Evolutionary conservation across 2,888 invertebrate genomes (phyloP).

Genomic region (Drosophila quinaria): DNA sequence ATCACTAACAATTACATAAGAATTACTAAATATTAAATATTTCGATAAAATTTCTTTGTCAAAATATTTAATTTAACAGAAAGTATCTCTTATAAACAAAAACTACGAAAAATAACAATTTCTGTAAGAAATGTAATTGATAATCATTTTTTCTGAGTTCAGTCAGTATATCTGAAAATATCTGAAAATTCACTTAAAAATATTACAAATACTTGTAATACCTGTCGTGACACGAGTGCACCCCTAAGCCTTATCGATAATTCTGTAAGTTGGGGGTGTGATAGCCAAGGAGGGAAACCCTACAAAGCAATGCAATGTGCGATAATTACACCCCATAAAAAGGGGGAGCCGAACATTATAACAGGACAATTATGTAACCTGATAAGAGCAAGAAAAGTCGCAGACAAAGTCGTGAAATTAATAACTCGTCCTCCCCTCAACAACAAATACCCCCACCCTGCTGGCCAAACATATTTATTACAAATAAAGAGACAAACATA

Average conservation of each 20-base stretch:
- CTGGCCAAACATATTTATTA: conserved; percentile 73
- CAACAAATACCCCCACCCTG: neutral
- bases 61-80: no score
- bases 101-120: no score
- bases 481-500: conserved; percentile 80
- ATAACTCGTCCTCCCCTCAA: conserved; percentile 50
- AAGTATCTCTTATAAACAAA: no score
- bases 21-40: no score
- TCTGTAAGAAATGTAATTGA: no score
- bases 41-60: no score
- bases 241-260: conserved; percentile 37
- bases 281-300: conserved; percentile 61
- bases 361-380: conserved; percentile 79
- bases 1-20: no score
- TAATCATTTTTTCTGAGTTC: no score
- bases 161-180: neutral
- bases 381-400: conserved; percentile 63
- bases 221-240: conserved; percentile 32
- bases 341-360: conserved; percentile 44
- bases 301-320: conserved; percentile 67
- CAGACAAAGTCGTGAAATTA: conserved; percentile 76
- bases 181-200: neutral
- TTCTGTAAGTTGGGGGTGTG: conserved; percentile 25
- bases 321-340: conserved; percentile 73
- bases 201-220: neutral